phyloP scores from a whole-genome alignment of 2,797 vertebrate genomes.

The Psittacula derbiana region DNA sequence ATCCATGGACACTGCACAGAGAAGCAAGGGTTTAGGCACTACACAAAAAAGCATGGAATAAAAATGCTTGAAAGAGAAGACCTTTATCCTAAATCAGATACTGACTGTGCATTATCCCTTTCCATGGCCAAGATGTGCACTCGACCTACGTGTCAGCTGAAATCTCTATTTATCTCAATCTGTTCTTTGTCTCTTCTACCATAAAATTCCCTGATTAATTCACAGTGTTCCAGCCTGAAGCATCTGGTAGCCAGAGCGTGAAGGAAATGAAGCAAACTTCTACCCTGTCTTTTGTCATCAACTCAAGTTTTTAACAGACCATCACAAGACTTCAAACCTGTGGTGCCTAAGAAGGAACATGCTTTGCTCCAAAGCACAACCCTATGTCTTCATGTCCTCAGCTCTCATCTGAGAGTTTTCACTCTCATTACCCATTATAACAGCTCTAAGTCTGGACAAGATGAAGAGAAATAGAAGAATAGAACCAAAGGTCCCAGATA shows the following conservation, averaged over 20 bases:
- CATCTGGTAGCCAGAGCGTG: neutral
- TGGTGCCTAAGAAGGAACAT: neutral
- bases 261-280: neutral
- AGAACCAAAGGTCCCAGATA: neutral
- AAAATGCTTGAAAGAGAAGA: neutral
- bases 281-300: neutral
- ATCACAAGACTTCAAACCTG: neutral
- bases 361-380: neutral
- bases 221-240: neutral
- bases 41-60: neutral
- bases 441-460: neutral
- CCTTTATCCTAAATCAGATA: neutral
- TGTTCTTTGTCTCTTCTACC: neutral
- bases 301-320: neutral
- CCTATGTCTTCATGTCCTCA: neutral
- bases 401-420: neutral
- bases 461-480: neutral
- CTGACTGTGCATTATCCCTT: neutral
- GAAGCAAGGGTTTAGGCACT: neutral
- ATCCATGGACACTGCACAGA: accelerated
- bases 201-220: neutral
- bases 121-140: neutral
- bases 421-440: neutral
- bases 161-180: neutral
- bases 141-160: neutral